Conservation (phyloP, 2,113 vertebrate species). For the Anseranas semipalmata region DNA sequence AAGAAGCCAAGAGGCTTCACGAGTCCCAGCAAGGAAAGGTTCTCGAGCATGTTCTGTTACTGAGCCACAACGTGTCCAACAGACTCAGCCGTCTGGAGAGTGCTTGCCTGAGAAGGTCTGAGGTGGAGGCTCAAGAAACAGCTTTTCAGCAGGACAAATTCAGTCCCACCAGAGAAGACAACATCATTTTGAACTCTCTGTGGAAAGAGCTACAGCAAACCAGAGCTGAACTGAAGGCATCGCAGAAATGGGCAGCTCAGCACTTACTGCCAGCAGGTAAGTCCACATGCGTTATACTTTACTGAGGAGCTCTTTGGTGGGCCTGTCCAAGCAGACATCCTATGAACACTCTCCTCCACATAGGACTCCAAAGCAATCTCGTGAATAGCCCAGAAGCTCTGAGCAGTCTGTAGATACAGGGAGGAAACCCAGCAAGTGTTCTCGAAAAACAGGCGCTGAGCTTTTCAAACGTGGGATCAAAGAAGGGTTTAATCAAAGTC, state of each 20-base stretch:
- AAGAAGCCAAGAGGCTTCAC: slow-evolving; percentile 10
- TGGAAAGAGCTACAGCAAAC: slow-evolving; percentile 75
- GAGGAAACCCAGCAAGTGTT: background rate
- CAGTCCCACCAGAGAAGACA: background rate
- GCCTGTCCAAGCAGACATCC: no score
- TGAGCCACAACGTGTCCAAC: slow-evolving; percentile 68
- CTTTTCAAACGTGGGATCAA: background rate
- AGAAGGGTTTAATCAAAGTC: background rate
- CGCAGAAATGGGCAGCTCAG: slow-evolving; percentile 67
- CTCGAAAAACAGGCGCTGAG: background rate
- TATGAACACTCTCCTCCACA: background rate
- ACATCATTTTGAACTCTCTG: background rate
- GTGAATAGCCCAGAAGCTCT: background rate
- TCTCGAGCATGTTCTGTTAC: slow-evolving; percentile 78
- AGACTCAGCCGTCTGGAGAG: slow-evolving; percentile 81
- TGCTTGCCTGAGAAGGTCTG: slow-evolving; percentile 25
- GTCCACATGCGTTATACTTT: background rate
- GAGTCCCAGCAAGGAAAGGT: slow-evolving; percentile 47
- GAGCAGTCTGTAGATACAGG: background rate
- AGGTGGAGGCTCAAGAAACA: slow-evolving; percentile 37
- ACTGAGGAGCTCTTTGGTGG: background rate
- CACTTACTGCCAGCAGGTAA: slow-evolving; percentile 87
- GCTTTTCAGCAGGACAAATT: slow-evolving; percentile 8
- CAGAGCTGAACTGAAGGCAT: slow-evolving; percentile 68
- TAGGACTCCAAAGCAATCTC: accelerated